A percentile compares a stretch with the other conserved stretches of the same genome.
These are phyloP conservation scores for Cecidostiba fungosa DNA, from an alignment of 2,888 invertebrate species.

Conservation along the genomic window DNA sequence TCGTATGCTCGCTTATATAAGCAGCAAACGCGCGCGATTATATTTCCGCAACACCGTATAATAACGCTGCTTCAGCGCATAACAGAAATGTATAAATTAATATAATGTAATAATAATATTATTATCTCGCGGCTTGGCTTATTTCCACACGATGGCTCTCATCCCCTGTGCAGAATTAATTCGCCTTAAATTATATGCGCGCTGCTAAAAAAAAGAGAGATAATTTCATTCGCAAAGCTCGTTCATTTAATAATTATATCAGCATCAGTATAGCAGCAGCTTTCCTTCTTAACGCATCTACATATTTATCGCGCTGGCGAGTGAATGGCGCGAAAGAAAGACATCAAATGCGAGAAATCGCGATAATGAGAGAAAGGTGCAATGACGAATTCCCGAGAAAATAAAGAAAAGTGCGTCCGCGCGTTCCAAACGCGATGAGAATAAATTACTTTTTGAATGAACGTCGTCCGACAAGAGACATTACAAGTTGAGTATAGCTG, in stretches of 20 bases:
- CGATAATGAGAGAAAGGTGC: conserved; percentile 61
- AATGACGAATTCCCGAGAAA: conserved; percentile 36
- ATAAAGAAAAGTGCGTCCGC: conserved; percentile 7
- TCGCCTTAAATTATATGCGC: conserved; percentile 5
- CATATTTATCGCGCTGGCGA: conserved; percentile 27
- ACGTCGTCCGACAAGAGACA: background rate
- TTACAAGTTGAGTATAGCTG: conserved; percentile 12
- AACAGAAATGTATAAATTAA: background rate
- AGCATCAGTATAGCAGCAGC: background rate
- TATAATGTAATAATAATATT: background rate
- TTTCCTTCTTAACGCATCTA: conserved; percentile 12
- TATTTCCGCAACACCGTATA: no score
- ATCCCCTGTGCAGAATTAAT: conserved; percentile 19
- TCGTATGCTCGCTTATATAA: no score
- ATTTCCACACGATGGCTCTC: background rate
- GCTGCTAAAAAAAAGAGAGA: conserved; percentile 1
- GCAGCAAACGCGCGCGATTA: no score
- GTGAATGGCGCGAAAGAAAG: conserved; percentile 9
- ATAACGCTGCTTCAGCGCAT: no score
- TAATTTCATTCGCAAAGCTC: conserved; percentile 16
- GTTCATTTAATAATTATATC: conserved; percentile 38
- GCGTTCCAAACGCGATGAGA: conserved; percentile 37
- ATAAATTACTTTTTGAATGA: conserved; percentile 39
- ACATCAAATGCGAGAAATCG: conserved; percentile 57
- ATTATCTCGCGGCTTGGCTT: background rate